Percentiles rank a stretch among this genome's conserved stretches.
These are phyloP conservation scores for Sussaba pulchella DNA, from an alignment of 2,888 invertebrate genomes.

Conservation along the genomic window DNA sequence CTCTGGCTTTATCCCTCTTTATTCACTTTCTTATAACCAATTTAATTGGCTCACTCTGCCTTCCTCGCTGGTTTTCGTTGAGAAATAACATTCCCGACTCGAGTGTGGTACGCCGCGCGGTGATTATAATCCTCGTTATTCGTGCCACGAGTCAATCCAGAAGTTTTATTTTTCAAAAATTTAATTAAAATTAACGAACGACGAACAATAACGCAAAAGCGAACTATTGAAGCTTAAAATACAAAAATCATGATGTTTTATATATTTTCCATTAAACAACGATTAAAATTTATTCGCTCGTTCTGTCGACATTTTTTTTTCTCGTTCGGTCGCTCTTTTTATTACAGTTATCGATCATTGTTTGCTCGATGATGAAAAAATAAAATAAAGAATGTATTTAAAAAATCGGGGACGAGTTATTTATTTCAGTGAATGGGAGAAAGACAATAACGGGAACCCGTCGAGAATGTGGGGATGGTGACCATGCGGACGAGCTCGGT, in stretches of 20 bases:
- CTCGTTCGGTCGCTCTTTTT: too few relatives aligned
- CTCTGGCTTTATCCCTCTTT: constrained; percentile 18
- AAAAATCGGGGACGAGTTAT: neutral
- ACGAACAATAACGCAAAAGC: neutral
- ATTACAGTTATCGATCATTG: too few relatives aligned
- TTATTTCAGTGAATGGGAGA: neutral
- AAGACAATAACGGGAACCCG: neutral
- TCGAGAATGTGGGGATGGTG: neutral
- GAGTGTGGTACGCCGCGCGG: neutral
- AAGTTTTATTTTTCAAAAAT: neutral
- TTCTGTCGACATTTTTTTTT: too few relatives aligned
- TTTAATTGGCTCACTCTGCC: constrained; percentile 61
- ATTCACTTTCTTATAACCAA: constrained; percentile 55
- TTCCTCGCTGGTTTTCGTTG: constrained; percentile 39
- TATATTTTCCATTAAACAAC: too few relatives aligned
- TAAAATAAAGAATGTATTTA: too few relatives aligned
- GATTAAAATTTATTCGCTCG: too few relatives aligned
- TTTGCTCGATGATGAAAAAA: too few relatives aligned
- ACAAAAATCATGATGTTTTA: neutral
- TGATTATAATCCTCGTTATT: constrained; percentile 1
- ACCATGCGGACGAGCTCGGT: neutral
- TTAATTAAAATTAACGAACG: neutral
- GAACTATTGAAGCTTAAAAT: neutral
- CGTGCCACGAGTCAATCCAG: neutral
- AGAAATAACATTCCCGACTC: constrained; percentile 27